A percentile compares a stretch with the other conserved stretches of the same genome.
phyloP scores from a whole-genome alignment of 1,140 invertebrate genomes.

The Artemia franciscana region DNA sequence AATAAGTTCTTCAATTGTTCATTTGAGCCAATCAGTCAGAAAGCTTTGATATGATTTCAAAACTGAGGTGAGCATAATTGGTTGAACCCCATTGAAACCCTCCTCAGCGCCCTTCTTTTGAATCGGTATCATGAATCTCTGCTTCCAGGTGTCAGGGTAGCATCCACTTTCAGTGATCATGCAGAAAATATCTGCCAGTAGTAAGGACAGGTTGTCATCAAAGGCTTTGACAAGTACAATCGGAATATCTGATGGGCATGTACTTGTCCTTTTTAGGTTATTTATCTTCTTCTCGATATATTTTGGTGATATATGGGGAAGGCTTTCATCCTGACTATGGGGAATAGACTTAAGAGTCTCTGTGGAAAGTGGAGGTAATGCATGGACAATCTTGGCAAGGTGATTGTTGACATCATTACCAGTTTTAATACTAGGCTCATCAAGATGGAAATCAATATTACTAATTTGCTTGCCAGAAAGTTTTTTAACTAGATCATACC shows the following conservation, averaged over 20 bases:
- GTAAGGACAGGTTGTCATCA: not conserved
- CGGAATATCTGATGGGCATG: not conserved
- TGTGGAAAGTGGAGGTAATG: not conserved
- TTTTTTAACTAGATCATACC: not conserved
- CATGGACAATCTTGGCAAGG: not conserved
- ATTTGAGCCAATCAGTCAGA: not conserved
- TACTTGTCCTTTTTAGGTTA: not conserved
- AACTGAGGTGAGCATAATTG: not conserved
- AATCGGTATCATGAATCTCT: not conserved
- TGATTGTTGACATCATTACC: not conserved
- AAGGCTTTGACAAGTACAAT: not conserved
- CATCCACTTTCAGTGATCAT: not conserved
- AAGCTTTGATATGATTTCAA: not conserved
- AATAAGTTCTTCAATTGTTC: not conserved
- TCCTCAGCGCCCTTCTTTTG: not conserved
- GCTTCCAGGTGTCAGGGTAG: not conserved
- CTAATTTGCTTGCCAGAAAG: not conserved
- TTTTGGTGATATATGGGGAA: not conserved
- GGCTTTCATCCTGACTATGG: not conserved
- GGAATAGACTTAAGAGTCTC: not conserved
- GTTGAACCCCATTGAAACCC: not conserved
- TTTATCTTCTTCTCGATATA: not conserved
- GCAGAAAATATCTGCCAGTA: not conserved
- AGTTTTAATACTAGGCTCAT: not conserved
- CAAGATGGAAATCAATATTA: not conserved